Percentiles rank a stretch among this genome's conserved stretches.
Conservation (phyloP, 2,888 invertebrate species). For the Embidobia sp. region DNA sequence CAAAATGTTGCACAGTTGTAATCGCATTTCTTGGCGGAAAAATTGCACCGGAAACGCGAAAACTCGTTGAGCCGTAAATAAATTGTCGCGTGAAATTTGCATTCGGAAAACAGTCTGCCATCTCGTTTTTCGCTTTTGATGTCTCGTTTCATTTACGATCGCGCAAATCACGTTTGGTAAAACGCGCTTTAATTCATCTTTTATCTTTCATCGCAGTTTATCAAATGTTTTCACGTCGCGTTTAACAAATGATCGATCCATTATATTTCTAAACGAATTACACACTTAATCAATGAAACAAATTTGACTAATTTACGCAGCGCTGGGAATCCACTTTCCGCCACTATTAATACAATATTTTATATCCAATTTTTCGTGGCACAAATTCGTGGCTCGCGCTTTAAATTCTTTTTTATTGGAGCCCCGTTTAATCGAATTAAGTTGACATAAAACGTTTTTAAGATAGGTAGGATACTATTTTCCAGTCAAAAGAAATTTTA, state of each 20-base stretch:
- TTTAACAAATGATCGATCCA: constrained; percentile 28
- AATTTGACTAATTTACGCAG: constrained; percentile 25
- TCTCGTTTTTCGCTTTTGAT: too few species aligned
- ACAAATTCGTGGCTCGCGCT: neutral
- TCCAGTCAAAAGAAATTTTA: too few species aligned
- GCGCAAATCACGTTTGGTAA: neutral
- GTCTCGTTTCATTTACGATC: neutral
- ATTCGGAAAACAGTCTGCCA: too few species aligned
- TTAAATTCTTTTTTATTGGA: neutral
- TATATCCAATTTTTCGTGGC: constrained; percentile 11
- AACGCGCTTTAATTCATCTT: constrained; percentile 20
- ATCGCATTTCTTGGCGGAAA: too few species aligned
- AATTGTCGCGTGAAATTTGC: too few species aligned
- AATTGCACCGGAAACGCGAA: too few species aligned
- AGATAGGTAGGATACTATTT: too few species aligned
- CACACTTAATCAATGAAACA: constrained; percentile 35
- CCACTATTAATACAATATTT: constrained; percentile 10
- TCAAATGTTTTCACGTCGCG: constrained; percentile 9
- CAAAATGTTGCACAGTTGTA: too few species aligned
- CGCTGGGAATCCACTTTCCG: neutral
- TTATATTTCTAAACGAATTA: constrained; percentile 37
- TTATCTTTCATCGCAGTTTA: constrained; percentile 8
- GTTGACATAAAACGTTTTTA: neutral
- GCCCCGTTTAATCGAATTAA: constrained; percentile 9
- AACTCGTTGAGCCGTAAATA: too few species aligned